A percentile compares a stretch with the other conserved stretches of the same genome.
Conservation (phyloP, 2,113 vertebrate species). For the Thunnus thynnus region DNA sequence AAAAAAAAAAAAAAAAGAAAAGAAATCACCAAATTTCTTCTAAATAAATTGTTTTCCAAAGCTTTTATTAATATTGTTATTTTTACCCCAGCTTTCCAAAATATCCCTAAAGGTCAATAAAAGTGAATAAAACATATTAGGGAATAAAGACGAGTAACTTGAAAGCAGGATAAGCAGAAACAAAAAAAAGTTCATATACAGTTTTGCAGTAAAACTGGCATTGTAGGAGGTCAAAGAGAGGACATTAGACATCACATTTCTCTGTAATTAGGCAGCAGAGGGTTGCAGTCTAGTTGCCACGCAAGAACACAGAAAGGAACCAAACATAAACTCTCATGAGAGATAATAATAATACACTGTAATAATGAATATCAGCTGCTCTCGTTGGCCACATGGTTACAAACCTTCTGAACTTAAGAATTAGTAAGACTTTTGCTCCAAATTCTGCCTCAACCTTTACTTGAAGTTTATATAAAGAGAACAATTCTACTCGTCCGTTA, state of each 20-base stretch:
- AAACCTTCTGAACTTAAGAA: too few relatives aligned
- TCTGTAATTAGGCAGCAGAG: slow-evolving; percentile 60
- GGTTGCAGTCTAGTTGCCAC: slow-evolving; percentile 15
- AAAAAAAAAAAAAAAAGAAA: background rate
- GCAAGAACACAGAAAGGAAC: slow-evolving; percentile 34
- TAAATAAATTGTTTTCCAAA: slow-evolving; percentile 48
- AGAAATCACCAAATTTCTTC: slow-evolving; percentile 23
- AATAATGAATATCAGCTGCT: slow-evolving; percentile 40
- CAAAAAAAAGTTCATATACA: slow-evolving; percentile 42
- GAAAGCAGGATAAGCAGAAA: slow-evolving; percentile 5
- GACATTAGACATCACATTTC: slow-evolving; percentile 52
- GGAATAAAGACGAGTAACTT: slow-evolving; percentile 31
- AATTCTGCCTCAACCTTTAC: background rate
- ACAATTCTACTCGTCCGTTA: background rate
- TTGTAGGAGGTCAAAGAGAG: slow-evolving; percentile 54
- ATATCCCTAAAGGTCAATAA: slow-evolving; percentile 30
- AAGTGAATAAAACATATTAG: slow-evolving; percentile 1
- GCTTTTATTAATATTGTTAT: slow-evolving; percentile 32
- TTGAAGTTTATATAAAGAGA: background rate
- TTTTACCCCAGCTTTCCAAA: slow-evolving; percentile 19
- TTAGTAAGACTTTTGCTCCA: slow-evolving; percentile 2
- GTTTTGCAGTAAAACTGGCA: slow-evolving; percentile 43
- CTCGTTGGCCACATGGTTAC: background rate
- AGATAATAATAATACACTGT: slow-evolving; percentile 20
- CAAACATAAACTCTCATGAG: slow-evolving; percentile 37